Conservation (phyloP, 1,140 invertebrate genomes). For the Drosophila lowei region DNA sequence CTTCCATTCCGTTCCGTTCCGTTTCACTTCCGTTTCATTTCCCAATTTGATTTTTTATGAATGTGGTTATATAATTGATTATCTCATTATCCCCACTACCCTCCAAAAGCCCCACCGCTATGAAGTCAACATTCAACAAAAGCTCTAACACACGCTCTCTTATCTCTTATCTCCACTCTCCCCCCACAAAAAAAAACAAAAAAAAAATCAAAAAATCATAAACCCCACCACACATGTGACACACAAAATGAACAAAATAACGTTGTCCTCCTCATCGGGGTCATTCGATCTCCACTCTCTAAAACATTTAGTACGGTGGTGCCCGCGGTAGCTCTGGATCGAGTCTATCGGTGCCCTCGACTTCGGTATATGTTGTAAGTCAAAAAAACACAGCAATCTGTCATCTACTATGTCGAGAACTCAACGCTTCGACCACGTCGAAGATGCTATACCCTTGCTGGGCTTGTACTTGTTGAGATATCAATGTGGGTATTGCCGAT, state of each 20-base stretch:
- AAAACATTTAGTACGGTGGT: slow-evolving; percentile 71
- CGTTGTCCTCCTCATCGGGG: slow-evolving; percentile 19
- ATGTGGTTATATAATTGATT: slow-evolving; percentile 50
- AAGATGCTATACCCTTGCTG: slow-evolving; percentile 31
- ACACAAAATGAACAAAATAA: slow-evolving; percentile 18
- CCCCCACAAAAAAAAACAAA: slow-evolving; percentile 21
- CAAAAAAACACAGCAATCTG: slow-evolving; percentile 75
- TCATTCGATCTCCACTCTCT: slow-evolving; percentile 21
- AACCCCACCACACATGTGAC: slow-evolving; percentile 7
- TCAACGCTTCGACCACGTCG: slow-evolving; percentile 27
- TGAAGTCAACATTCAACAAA: slow-evolving; percentile 45
- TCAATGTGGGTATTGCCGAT: too few relatives aligned
- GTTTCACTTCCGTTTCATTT: slow-evolving; percentile 13
- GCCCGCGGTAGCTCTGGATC: slow-evolving; percentile 87
- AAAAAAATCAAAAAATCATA: too few relatives aligned
- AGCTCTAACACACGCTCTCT: slow-evolving; percentile 74
- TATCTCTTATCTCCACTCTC: slow-evolving; percentile 70
- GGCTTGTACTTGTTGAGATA: not conserved
- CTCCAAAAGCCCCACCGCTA: slow-evolving; percentile 15
- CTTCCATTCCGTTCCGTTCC: slow-evolving; percentile 18
- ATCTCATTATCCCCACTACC: slow-evolving; percentile 60
- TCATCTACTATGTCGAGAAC: slow-evolving; percentile 9
- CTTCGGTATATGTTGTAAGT: slow-evolving; percentile 86
- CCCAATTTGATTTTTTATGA: slow-evolving; percentile 41
- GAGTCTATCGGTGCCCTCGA: slow-evolving; percentile 89